These are phyloP conservation scores for Scaptomyza graminum DNA, from an alignment of 1,140 invertebrate genomes.

Conservation along the genomic window DNA sequence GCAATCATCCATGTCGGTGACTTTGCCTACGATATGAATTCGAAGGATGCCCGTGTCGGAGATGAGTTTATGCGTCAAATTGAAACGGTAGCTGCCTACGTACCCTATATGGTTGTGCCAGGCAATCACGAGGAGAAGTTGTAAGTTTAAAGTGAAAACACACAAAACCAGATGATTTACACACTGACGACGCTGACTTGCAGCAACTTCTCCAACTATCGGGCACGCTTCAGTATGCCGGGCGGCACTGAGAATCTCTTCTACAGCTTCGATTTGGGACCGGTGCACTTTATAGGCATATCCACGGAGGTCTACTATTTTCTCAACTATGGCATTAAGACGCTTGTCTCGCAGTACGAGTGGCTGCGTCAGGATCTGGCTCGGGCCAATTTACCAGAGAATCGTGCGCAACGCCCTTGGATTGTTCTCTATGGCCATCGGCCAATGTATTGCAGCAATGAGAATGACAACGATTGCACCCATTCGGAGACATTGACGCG, in stretches of 20 bases:
- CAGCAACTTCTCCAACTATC: constrained; percentile 95
- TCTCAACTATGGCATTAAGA: constrained; percentile 93
- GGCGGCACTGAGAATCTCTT: constrained; percentile 90
- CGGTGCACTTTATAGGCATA: constrained; percentile 95
- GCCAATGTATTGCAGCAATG: constrained; percentile 98
- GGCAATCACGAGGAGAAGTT: constrained; percentile 96
- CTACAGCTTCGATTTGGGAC: constrained; percentile 97
- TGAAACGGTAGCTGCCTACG: constrained; percentile 92
- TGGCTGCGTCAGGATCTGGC: constrained; percentile 94
- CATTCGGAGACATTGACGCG: constrained; percentile 90
- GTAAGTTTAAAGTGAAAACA: constrained; percentile 85
- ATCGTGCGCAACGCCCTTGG: constrained; percentile 92
- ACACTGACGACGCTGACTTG: constrained; percentile 61
- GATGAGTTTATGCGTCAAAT: constrained; percentile 97
- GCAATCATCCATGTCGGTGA: constrained; percentile 96
- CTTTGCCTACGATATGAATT: constrained; percentile 98
- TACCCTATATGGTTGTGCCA: constrained; percentile 96
- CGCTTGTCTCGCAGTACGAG: constrained; percentile 93
- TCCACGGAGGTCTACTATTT: constrained; percentile 99
- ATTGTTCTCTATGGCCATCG: constrained; percentile 96
- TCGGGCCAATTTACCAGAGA: constrained; percentile 87
- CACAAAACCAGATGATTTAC: not conserved
- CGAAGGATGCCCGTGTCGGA: constrained; percentile 90
- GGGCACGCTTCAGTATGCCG: constrained; percentile 95
- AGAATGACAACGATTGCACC: constrained; percentile 94